Evolutionary conservation across 1,140 invertebrate species (phyloP).

Genomic region (Eubasilissa regina): DNA sequence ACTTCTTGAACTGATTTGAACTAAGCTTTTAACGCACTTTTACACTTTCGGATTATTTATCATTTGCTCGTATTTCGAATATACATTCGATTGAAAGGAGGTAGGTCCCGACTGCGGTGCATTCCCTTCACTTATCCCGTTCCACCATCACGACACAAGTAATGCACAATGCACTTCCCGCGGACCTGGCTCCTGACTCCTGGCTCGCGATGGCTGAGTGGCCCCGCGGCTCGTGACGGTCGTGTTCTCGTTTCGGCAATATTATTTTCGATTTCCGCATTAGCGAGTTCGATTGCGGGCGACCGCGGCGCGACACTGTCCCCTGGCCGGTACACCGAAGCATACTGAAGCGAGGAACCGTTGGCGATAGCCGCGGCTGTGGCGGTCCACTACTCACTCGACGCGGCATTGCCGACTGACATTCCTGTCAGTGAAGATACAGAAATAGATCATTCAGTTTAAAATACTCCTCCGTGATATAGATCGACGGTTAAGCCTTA

Average conservation of each 20-base stretch:
- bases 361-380: background rate
- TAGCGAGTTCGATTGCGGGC: slow-evolving; percentile 32
- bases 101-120: too few relatives aligned
- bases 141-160: background rate
- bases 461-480: slow-evolving; percentile 44
- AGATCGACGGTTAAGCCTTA: slow-evolving; percentile 4
- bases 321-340: slow-evolving; percentile 11
- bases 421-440: slow-evolving; percentile 49
- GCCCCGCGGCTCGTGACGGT: slow-evolving; percentile 35
- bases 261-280: slow-evolving; percentile 50
- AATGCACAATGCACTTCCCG: slow-evolving; percentile 6
- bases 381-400: slow-evolving; percentile 33
- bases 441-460: slow-evolving; percentile 54
- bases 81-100: too few relatives aligned
- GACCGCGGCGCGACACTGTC: background rate
- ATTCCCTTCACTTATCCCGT: slow-evolving; percentile 18
- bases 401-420: slow-evolving; percentile 33
- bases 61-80: too few relatives aligned
- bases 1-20: background rate
- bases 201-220: background rate
- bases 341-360: background rate
- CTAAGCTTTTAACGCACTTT: background rate
- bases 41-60: too few relatives aligned
- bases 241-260: slow-evolving; percentile 54
- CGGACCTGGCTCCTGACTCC: background rate